Percentiles rank a stretch among this genome's conserved stretches.
phyloP scores from a whole-genome alignment of 2,797 vertebrate species.

The Phrynocephalus guinanensis region DNA sequence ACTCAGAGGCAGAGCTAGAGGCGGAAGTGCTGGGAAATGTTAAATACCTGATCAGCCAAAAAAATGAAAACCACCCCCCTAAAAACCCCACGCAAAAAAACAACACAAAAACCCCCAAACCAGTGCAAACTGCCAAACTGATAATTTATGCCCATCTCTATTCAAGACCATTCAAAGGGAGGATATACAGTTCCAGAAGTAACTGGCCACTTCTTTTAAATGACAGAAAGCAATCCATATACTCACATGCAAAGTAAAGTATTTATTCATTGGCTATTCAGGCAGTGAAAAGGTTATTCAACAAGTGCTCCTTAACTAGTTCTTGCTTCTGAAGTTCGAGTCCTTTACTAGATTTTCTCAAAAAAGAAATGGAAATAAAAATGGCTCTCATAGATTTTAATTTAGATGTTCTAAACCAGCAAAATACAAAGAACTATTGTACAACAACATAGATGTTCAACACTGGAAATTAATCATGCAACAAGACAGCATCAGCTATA shows the following conservation, averaged over 20 bases:
- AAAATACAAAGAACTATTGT: not conserved
- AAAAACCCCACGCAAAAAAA: too few relatives aligned
- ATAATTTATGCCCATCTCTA: too few relatives aligned
- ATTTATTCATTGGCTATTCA: slow-evolving; percentile 51
- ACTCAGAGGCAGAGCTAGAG: too few relatives aligned
- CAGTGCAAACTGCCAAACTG: too few relatives aligned
- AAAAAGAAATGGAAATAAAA: not conserved
- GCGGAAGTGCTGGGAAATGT: too few relatives aligned
- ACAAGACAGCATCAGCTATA: not conserved
- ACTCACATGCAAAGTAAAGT: not conserved
- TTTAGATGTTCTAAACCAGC: not conserved
- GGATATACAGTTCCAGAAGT: slow-evolving; percentile 6
- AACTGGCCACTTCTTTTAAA: slow-evolving; percentile 48
- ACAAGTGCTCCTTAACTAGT: slow-evolving; percentile 61
- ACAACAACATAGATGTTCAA: not conserved
- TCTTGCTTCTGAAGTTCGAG: not conserved
- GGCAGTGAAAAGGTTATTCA: slow-evolving; percentile 56
- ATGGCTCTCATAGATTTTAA: not conserved
- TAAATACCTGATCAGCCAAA: too few relatives aligned
- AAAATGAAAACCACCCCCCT: too few relatives aligned
- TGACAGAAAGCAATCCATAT: slow-evolving; percentile 33
- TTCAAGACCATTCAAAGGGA: slow-evolving; percentile 17
- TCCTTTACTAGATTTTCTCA: too few relatives aligned
- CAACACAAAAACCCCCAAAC: too few relatives aligned
- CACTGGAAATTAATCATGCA: not conserved